Evolutionary conservation across 2,888 invertebrate genomes (phyloP).

Genomic region (Epirrhoe tristata): DNA sequence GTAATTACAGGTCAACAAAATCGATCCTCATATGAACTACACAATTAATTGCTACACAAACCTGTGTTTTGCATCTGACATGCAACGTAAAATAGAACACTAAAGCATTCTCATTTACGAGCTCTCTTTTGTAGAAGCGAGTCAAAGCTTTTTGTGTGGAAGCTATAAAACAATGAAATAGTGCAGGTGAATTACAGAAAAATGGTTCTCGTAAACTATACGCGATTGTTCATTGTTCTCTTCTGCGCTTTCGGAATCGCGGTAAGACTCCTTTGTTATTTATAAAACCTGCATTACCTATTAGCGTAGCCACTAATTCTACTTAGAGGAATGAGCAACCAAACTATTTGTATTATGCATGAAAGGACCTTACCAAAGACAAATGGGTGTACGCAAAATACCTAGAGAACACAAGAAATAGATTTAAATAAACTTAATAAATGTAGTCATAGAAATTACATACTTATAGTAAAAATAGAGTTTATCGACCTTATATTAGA

Average conservation of each 20-base stretch:
- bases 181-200: conserved; percentile 32
- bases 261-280: conserved; percentile 32
- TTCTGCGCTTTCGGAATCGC: conserved; percentile 23
- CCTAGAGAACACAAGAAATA: background rate
- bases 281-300: background rate
- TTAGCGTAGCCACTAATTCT: background rate
- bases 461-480: no score
- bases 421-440: background rate
- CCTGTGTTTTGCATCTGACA: conserved; percentile 30
- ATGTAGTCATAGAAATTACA: no score
- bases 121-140: conserved; percentile 31
- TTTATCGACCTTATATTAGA: no score
- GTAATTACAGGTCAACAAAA: background rate
- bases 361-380: background rate
- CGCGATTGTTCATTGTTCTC: conserved; percentile 29
- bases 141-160: conserved; percentile 37
- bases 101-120: conserved; percentile 31
- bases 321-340: background rate
- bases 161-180: conserved; percentile 36
- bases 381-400: background rate
- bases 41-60: background rate
- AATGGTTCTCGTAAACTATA: conserved; percentile 38
- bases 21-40: background rate
- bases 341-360: background rate
- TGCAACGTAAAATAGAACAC: conserved; percentile 37